Evolutionary conservation across 1,140 invertebrate genomes (phyloP), one percentile per base, ranked within the genome.

Genomic region (Chrysoperla carnea): DNA sequence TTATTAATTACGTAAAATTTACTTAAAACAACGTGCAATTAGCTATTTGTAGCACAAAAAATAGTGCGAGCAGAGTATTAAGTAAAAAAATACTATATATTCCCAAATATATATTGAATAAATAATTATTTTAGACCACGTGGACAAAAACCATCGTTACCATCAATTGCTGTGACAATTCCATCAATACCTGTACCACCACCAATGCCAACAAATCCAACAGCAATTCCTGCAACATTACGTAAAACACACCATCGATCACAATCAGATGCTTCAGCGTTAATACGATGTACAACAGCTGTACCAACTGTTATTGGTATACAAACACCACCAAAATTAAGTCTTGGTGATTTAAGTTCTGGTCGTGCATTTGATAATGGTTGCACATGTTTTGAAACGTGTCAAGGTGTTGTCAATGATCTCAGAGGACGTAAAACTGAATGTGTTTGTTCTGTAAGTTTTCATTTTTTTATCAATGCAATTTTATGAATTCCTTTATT

Each of bases 321-420:
- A 52, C 57, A 44, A 60, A 36, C 66, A n/a, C 58, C 70, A 12
- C 62, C 63, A 51, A 75, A 74, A 59, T 63, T 78, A 47, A 81
- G 78, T 56, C 66, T 93, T 11, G 93, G 93, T 33, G 92, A 98
- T 68, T 61, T 97, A 42, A 79, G 80, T 42, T 90, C 90, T 36
- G 94, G 92, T 29, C 74, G 84, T 52, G 92, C 91, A 17, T 98
- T 97, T 66, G 90, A 97, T 62, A 95, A 87, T 62, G 90, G 92
- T 43, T 98, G 94, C 67, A 76, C 77, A 47, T 96, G 92, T 45
- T 68, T 68, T 37, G 64, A 69, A 37, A 62, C 62, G 12, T 64
- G 67, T 29, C 72, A 78, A 56, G 81, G 78, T 47, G 71, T 81
- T 43, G 77, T 83, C 27, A 84, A 81, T 57, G 78, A 82, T 54